Evolutionary conservation across 1,140 invertebrate species (phyloP).

Genomic region (Drosophila ficusphila): DNA sequence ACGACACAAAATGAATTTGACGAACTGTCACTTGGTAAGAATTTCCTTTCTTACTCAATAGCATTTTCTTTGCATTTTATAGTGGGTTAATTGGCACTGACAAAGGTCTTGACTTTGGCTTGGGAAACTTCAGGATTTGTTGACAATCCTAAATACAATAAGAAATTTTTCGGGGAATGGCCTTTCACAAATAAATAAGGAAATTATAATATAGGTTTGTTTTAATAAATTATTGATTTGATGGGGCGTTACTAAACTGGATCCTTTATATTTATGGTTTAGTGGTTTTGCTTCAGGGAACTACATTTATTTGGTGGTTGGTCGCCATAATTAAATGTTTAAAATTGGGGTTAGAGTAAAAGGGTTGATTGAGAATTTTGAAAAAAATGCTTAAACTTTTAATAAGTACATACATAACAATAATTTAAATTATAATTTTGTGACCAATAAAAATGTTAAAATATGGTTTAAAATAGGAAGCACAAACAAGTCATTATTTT

Average conservation of each 20-base stretch:
- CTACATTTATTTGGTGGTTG: slow-evolving; percentile 4
- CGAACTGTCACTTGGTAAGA: slow-evolving; percentile 53
- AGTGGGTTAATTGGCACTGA: slow-evolving; percentile 72
- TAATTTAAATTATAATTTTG: too few relatives aligned
- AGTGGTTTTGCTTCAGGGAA: background rate
- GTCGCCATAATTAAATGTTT: background rate
- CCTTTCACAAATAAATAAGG: slow-evolving; percentile 8
- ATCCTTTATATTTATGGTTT: slow-evolving; percentile 6
- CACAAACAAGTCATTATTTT: too few relatives aligned
- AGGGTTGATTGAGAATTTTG: background rate
- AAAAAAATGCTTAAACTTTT: background rate
- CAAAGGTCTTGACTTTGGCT: slow-evolving; percentile 64
- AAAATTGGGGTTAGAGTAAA: background rate
- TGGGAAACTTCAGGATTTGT: slow-evolving; percentile 38
- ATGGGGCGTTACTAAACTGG: slow-evolving; percentile 15
- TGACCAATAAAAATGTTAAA: too few relatives aligned
- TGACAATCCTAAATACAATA: slow-evolving; percentile 37
- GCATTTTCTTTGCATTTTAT: slow-evolving; percentile 32
- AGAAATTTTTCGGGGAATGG: background rate
- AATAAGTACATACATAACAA: too few relatives aligned
- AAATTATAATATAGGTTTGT: background rate
- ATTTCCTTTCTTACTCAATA: background rate
- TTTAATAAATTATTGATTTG: background rate
- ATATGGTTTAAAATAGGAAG: too few relatives aligned
- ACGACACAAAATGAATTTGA: slow-evolving; percentile 58